Evolutionary conservation across 2,797 vertebrate genomes (phyloP).

Genomic region (Chelon auratus): DNA sequence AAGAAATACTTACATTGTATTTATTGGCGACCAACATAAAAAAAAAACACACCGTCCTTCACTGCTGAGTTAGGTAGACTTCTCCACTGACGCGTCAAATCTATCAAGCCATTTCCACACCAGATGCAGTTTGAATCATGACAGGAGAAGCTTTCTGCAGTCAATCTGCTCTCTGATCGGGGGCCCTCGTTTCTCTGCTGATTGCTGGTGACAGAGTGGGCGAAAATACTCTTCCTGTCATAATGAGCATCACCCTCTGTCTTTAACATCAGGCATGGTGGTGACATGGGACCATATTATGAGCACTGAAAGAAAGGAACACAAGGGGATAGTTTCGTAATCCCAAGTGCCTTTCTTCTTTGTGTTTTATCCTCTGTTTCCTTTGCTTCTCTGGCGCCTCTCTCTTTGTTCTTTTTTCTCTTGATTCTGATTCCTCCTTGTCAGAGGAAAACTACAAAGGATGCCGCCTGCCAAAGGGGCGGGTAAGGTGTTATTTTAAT

Average conservation of each 20-base stretch:
- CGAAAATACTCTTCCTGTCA: conserved; percentile 60
- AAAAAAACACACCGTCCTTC: conserved; percentile 9
- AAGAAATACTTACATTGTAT: neutral
- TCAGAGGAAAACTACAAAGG: conserved; percentile 1
- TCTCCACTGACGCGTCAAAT: conserved; percentile 28
- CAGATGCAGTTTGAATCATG: conserved; percentile 40
- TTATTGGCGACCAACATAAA: conserved; percentile 13
- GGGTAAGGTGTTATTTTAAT: conserved; percentile 17
- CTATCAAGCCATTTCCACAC: conserved; percentile 25
- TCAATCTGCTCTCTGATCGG: conserved; percentile 61
- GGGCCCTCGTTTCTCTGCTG: conserved; percentile 35
- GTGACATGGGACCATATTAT: conserved; percentile 16
- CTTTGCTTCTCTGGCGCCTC: neutral
- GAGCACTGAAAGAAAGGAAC: conserved; percentile 14
- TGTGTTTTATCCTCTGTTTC: neutral
- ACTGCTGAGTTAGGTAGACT: conserved; percentile 22
- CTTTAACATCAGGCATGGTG: conserved; percentile 34
- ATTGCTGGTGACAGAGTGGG: conserved; percentile 58
- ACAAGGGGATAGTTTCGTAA: neutral
- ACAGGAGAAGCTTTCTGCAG: conserved; percentile 51
- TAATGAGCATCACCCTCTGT: conserved; percentile 39
- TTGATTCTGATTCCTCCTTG: conserved; percentile 3
- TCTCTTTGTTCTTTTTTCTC: conserved; percentile 5
- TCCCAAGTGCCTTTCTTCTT: neutral
- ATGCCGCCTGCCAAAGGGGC: conserved; percentile 14